These are phyloP conservation scores for Heliconius erato DNA, from an alignment of 2,888 invertebrate species.

Conservation along the genomic window DNA sequence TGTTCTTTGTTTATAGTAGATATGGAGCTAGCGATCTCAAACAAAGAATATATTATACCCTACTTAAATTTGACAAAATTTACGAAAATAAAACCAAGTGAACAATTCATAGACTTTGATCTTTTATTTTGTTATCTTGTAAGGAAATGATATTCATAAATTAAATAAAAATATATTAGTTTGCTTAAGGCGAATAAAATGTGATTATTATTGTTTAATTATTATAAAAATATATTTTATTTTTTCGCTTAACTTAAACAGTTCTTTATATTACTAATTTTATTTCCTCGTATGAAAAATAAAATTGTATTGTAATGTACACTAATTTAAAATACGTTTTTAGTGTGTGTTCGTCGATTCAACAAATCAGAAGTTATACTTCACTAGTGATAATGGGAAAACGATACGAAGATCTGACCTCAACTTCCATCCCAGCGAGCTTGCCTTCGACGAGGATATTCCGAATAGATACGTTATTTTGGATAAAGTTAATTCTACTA, in stretches of 20 bases:
- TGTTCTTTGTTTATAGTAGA: neutral
- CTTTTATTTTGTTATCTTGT: neutral
- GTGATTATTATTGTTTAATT: neutral
- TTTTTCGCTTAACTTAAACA: neutral
- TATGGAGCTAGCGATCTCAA: neutral
- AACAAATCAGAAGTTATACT: slow-evolving; percentile 90
- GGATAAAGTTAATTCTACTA: slow-evolving; percentile 89
- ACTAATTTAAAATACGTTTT: slow-evolving; percentile 44
- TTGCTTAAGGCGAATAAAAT: neutral
- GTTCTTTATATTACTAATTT: neutral
- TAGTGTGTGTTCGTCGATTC: slow-evolving; percentile 95
- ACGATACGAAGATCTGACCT: slow-evolving; percentile 88
- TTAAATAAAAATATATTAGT: no score
- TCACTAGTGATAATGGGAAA: slow-evolving; percentile 90
- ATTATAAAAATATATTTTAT: no score
- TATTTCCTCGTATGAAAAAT: neutral
- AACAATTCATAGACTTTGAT: neutral
- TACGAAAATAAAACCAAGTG: neutral
- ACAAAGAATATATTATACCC: neutral
- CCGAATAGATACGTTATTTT: slow-evolving; percentile 89
- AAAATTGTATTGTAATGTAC: neutral
- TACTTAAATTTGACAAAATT: neutral
- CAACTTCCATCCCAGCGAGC: slow-evolving; percentile 91
- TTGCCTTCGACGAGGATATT: slow-evolving; percentile 91
- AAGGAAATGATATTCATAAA: neutral